Evolutionary conservation across 2,113 vertebrate species (phyloP), one percentile per base, ranked within the genome.

Genomic region (Platysternon megacephalum): DNA sequence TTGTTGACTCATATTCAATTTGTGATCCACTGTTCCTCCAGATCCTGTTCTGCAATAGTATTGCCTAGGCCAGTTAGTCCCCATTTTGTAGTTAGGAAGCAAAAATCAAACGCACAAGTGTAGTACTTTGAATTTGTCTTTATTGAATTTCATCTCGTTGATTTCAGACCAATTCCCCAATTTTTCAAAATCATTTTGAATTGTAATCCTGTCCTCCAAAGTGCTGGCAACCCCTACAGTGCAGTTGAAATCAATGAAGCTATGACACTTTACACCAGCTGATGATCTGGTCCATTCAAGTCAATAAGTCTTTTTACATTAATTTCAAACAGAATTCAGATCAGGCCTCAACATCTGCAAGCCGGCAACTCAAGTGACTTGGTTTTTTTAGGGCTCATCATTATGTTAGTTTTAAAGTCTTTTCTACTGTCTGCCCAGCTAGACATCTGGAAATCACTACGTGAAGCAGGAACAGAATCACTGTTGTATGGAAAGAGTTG

Each of bases 371-470:
- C 79, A 51, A 68, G 88, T 0, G 81, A 6, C 55, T 91, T 82
- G 46, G 17, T 5, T 22, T 1, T 72, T 87, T 81, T 22, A 48
- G 52, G 42, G 90, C 86, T 82, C 87, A 78, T 83, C 84, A 95
- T 97, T 39, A 89, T 76, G 85, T 94, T 95, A 84, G 93, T 95
- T 96, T 93, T 48, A 61, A 91, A 96, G 78, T 8, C 26, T 42
- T 68, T 83, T 91, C 85, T 96, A 94, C 81, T 93, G 97, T 90
- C 95, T 96, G 91, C 89, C 32, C 92, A 94, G 91, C 90, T 93
- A 95, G 91, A 93, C 88, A 91, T 81, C 86, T 93, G 82, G 84
- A 93, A 96, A 97, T 86, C 94, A 93, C 22, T 55, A 88, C 76
- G 49, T 21, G 86, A 17, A 89, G 91, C 94, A 97, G 82, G 91